A percentile compares a stretch with the other conserved stretches of the same genome.
phyloP scores from a whole-genome alignment of 2,888 invertebrate species.

The Syritta pipiens region DNA sequence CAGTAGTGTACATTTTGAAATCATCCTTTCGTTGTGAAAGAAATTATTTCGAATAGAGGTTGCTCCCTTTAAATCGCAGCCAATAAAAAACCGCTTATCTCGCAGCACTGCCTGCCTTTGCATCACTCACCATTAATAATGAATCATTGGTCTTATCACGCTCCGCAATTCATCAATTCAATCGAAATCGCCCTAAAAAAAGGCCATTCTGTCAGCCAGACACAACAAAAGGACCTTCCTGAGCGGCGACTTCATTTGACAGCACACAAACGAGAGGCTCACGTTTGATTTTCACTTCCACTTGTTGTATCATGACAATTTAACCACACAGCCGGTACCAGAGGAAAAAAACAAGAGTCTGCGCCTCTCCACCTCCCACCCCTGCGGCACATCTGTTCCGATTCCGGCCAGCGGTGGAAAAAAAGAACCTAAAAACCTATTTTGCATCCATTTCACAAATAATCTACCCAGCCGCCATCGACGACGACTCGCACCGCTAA shows the following conservation, averaged over 20 bases:
- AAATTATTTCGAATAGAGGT: too few species aligned
- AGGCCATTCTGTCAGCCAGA: conserved; percentile 12
- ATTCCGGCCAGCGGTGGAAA: conserved; percentile 16
- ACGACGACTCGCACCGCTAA: conserved; percentile 49
- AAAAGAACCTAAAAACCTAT: conserved; percentile 29
- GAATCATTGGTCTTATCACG: conserved; percentile 32
- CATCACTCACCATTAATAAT: conserved; percentile 4
- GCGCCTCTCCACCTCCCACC: not conserved
- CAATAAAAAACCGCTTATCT: too few species aligned
- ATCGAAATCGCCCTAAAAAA: not conserved
- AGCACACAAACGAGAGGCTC: conserved; percentile 23
- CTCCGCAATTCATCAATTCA: conserved; percentile 45
- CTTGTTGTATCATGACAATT: conserved; percentile 37
- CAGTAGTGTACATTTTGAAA: too few species aligned
- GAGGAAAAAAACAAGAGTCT: not conserved
- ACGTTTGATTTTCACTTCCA: conserved; percentile 38
- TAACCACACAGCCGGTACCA: not conserved
- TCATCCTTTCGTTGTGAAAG: too few species aligned
- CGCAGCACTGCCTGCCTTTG: not conserved
- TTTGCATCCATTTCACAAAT: conserved; percentile 50
- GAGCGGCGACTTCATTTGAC: conserved; percentile 32
- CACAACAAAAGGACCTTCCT: conserved; percentile 4
- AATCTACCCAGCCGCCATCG: conserved; percentile 52
- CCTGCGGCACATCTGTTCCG: conserved; percentile 40
- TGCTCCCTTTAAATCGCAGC: too few species aligned